These are phyloP conservation scores for Sternotherus odoratus DNA, from an alignment of 2,797 vertebrate genomes.

Conservation along the genomic window DNA sequence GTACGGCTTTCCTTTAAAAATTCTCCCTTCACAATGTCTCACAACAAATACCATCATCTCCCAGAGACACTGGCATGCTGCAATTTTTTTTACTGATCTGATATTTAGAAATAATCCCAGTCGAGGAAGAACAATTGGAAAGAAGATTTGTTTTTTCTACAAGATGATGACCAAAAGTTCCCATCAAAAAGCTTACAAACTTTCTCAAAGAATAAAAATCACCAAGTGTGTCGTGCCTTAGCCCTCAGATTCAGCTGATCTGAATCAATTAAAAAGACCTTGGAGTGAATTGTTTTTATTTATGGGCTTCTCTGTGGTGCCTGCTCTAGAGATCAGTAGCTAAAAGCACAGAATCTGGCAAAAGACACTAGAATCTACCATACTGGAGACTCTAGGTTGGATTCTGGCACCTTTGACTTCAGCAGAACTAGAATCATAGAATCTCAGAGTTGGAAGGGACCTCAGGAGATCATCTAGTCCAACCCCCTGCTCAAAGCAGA, in stretches of 20 bases:
- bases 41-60: conserved; percentile 9
- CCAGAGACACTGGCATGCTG: not conserved
- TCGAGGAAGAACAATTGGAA: not conserved
- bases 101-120: not conserved
- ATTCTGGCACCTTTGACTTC: not conserved
- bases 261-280: conserved; percentile 38
- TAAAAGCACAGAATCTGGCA: not conserved
- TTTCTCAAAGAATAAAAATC: not conserved
- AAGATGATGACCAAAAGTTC: conserved; percentile 35
- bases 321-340: not conserved
- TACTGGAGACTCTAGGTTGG: not conserved
- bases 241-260: conserved; percentile 14
- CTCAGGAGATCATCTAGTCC: too few relatives aligned
- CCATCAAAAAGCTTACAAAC: conserved; percentile 50
- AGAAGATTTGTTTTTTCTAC: conserved; percentile 50
- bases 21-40: not conserved
- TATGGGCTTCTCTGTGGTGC: conserved; percentile 21
- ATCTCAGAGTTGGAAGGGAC: too few relatives aligned
- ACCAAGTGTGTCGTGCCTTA: conserved; percentile 17
- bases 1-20: not conserved
- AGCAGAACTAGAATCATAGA: not conserved
- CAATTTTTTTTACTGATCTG: not conserved
- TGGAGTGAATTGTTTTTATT: conserved; percentile 39
- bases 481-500: too few relatives aligned
- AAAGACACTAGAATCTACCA: not conserved